These are phyloP conservation scores for Megaceryle maxima DNA, from an alignment of 2,113 vertebrate species.

Conservation along the genomic window DNA sequence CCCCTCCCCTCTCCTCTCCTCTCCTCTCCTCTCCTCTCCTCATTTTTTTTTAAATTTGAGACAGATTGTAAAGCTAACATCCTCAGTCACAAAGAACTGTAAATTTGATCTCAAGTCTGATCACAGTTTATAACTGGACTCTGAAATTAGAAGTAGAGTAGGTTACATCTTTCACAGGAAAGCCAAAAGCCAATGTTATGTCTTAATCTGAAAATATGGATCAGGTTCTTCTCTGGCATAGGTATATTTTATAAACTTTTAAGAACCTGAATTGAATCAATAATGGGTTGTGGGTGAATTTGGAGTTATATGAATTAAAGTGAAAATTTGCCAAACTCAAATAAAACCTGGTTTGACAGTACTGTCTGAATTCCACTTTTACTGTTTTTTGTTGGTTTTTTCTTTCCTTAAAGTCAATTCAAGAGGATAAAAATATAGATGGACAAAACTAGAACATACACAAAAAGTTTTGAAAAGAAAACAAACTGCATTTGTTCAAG, in stretches of 20 bases:
- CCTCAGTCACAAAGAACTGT: neutral
- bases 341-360: neutral
- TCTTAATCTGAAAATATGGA: neutral
- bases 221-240: neutral
- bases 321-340: neutral
- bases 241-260: neutral
- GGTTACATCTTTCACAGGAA: neutral
- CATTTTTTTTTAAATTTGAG: neutral
- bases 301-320: neutral
- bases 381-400: neutral
- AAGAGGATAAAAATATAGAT: neutral
- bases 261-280: neutral
- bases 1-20: too few species aligned
- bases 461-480: neutral
- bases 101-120: neutral
- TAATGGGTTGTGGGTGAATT: neutral
- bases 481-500: neutral
- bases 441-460: neutral
- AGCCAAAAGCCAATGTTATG: neutral
- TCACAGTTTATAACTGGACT: neutral
- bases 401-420: neutral
- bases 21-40: too few species aligned
- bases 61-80: neutral
- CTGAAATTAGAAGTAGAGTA: neutral
- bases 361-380: neutral